Evolutionary conservation across 2,888 invertebrate species (phyloP).

Genomic region (Lysandra coridon): DNA sequence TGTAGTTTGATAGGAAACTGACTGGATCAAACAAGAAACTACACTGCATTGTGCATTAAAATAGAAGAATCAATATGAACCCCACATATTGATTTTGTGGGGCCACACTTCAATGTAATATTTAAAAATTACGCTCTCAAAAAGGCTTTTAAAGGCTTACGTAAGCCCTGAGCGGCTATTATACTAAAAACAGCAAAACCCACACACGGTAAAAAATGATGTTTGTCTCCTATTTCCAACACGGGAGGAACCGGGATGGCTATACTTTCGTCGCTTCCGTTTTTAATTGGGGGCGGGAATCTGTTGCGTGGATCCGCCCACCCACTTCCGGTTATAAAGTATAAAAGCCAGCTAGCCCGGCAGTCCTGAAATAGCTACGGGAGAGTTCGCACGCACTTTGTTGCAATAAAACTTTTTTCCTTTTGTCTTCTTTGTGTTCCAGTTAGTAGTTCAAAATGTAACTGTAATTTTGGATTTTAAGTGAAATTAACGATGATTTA

Average conservation of each 20-base stretch:
- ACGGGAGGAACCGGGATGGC: not conserved
- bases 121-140: not conserved
- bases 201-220: slow-evolving; percentile 13
- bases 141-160: not conserved
- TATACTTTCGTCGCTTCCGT: not conserved
- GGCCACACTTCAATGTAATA: not conserved
- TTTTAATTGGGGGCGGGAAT: slow-evolving; percentile 18
- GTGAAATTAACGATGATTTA: not conserved
- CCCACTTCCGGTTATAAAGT: not conserved
- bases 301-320: slow-evolving; percentile 21
- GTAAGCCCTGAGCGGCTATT: not conserved
- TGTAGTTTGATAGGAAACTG: too few relatives aligned
- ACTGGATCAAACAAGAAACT: too few relatives aligned
- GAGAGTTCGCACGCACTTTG: not conserved
- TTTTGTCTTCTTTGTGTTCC: not conserved
- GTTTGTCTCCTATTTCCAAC: not conserved
- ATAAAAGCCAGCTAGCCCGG: not conserved
- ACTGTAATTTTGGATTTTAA: not conserved
- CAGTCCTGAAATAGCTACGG: not conserved
- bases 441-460: not conserved
- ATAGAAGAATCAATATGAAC: too few relatives aligned
- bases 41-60: too few relatives aligned
- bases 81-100: not conserved
- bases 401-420: not conserved
- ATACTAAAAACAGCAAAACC: not conserved